phyloP scores from a whole-genome alignment of 2,797 vertebrate genomes.

The Halcyon leucocephala region DNA sequence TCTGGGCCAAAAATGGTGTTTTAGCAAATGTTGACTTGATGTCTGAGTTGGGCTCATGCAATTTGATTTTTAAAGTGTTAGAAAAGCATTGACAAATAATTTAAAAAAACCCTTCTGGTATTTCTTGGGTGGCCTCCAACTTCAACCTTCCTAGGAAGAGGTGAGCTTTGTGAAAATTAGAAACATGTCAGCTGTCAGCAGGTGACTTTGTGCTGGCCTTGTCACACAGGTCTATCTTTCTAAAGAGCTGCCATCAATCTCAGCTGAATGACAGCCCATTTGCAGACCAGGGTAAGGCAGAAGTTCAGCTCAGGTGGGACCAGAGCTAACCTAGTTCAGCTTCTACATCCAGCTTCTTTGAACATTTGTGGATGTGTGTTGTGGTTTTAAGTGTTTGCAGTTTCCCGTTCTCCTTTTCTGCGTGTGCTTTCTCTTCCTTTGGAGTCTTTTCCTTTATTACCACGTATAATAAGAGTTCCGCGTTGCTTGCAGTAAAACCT shows the following conservation, averaged over 20 bases:
- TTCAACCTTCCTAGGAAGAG: background rate
- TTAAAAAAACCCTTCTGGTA: too few species aligned
- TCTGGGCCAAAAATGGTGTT: background rate
- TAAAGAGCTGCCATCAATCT: background rate
- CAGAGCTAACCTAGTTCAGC: background rate
- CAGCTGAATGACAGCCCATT: background rate
- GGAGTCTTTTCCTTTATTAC: background rate
- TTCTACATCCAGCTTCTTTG: background rate
- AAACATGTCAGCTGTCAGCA: background rate
- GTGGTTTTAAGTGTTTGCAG: slow-evolving; percentile 30
- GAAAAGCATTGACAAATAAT: background rate
- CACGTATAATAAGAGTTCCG: background rate
- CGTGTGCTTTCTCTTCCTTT: background rate
- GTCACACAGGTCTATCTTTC: background rate
- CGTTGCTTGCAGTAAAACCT: rapidly evolving
- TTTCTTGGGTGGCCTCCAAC: background rate
- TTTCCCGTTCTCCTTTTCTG: background rate
- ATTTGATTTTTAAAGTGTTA: background rate
- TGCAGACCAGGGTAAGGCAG: background rate
- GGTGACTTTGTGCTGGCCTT: background rate
- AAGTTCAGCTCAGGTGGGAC: background rate
- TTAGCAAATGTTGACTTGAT: background rate
- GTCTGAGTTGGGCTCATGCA: rapidly evolving
- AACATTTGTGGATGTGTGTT: background rate
- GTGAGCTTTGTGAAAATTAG: background rate